Percentiles rank a stretch among this genome's conserved stretches.
Conservation (phyloP, 2,797 vertebrate genomes). For the Podargus strigoides region DNA sequence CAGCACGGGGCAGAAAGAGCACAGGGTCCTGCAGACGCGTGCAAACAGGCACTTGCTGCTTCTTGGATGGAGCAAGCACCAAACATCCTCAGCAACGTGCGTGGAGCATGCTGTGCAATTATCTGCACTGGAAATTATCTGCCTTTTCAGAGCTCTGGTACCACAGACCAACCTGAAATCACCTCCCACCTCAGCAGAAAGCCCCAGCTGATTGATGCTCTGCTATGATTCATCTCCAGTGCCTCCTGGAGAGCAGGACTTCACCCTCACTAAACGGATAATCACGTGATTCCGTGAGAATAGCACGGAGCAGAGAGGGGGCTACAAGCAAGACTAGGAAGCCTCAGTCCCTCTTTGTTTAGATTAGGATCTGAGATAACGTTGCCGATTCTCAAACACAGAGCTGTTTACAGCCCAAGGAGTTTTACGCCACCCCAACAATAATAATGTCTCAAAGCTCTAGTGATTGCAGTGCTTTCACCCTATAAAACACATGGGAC, state of each 20-base stretch:
- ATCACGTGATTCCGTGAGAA: too few species aligned
- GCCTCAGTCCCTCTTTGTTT: not conserved
- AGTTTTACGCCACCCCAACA: not conserved
- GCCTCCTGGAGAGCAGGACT: not conserved
- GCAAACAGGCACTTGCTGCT: not conserved
- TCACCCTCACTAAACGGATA: not conserved
- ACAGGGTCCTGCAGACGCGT: not conserved
- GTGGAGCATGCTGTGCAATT: fast-evolving
- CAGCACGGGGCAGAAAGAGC: fast-evolving
- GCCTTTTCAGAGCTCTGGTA: not conserved
- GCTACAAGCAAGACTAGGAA: not conserved
- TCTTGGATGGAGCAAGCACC: not conserved
- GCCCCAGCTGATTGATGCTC: not conserved
- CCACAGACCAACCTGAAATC: not conserved
- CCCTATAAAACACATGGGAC: not conserved
- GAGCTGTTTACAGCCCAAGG: not conserved
- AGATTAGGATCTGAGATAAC: not conserved
- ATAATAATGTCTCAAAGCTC: not conserved
- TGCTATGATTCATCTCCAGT: not conserved
- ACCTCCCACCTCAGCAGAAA: not conserved
- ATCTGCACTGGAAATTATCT: fast-evolving
- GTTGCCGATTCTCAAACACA: not conserved
- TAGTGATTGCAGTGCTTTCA: not conserved
- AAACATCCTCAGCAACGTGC: fast-evolving
- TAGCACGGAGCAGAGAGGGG: not conserved